Conservation (phyloP, 2,888 invertebrate genomes). For the Physocephala rufipes region DNA sequence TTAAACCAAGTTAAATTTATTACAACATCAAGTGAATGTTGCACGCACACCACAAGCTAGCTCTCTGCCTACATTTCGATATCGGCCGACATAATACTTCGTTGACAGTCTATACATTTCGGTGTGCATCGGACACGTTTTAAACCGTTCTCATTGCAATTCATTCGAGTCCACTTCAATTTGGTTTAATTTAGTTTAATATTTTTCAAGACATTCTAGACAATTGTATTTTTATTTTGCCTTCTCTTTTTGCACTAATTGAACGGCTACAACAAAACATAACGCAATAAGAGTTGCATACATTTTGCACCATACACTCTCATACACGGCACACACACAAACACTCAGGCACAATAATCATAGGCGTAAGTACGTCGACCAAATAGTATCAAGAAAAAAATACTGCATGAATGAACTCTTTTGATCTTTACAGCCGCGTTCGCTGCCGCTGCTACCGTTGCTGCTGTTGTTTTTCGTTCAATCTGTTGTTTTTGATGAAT, state of each 20-base stretch:
- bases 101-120: too few relatives aligned
- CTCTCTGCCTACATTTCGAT: too few relatives aligned
- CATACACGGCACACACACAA: not conserved
- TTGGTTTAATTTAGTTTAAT: conserved; percentile 26
- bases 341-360: conserved; percentile 18
- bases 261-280: conserved; percentile 11
- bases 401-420: conserved; percentile 34
- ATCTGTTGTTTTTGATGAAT: conserved; percentile 16
- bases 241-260: conserved; percentile 21
- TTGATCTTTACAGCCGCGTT: conserved; percentile 30
- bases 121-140: too few relatives aligned
- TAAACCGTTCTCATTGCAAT: not conserved
- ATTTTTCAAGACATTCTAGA: conserved; percentile 2
- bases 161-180: conserved; percentile 4
- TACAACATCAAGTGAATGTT: conserved; percentile 1
- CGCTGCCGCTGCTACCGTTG: conserved; percentile 23
- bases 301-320: not conserved
- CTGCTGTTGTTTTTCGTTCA: not conserved
- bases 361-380: not conserved
- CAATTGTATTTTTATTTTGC: too few relatives aligned
- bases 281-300: not conserved
- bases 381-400: too few relatives aligned
- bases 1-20: not conserved
- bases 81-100: too few relatives aligned
- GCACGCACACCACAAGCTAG: conserved; percentile 28